Evolutionary conservation across 1,140 invertebrate genomes (phyloP), one percentile per base, ranked within the genome.

Genomic region (Anthonomus grandis): DNA sequence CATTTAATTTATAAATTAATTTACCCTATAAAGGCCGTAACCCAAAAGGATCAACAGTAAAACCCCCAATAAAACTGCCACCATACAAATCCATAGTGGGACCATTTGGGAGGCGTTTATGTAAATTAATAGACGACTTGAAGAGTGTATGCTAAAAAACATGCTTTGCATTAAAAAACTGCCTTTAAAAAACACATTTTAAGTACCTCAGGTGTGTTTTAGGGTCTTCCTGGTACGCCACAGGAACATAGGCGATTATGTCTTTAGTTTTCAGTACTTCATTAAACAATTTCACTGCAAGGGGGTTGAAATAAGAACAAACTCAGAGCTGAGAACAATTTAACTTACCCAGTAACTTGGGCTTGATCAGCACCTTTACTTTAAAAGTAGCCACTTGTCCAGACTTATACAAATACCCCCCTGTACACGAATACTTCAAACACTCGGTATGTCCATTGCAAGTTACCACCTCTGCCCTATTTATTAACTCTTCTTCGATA

Each of bases 1-100:
- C 12, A n/a, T 2, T 45, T 3, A 42, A 42, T 42, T 34, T 39
- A 13, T 39, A 39, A 39, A 9, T 52, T 19, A 27, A 38, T 44
- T 49, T 45, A 60, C 58, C 47, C 46, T 55, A 17, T 60, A 55
- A 9, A 60, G 25, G 6, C 17, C 47, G 24, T 23, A 52, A 13
- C 37, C 41, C 31, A 60, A 4, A 9, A 60, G 18, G 23, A 45
- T 25, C 22, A 60, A 46, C 13, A 60, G 38, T 21, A 51, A 12
- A 18, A 57, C 4, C n/a, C 52, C 59, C 6, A 24, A 15, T 22
- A 57, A 10, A 15, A 24, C 12, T 19, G 52, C 54, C n/a, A 50
- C 10, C 8, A 60, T 10, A 49, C 47, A 57, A 25, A 60, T 25
- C 59, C 59, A 60, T 17, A 60, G 31, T 1, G 59, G 41, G n/a